Evolutionary conservation across 2,113 vertebrate genomes (phyloP), one percentile per base, ranked within the genome.

Genomic region (Platichthys flesus): DNA sequence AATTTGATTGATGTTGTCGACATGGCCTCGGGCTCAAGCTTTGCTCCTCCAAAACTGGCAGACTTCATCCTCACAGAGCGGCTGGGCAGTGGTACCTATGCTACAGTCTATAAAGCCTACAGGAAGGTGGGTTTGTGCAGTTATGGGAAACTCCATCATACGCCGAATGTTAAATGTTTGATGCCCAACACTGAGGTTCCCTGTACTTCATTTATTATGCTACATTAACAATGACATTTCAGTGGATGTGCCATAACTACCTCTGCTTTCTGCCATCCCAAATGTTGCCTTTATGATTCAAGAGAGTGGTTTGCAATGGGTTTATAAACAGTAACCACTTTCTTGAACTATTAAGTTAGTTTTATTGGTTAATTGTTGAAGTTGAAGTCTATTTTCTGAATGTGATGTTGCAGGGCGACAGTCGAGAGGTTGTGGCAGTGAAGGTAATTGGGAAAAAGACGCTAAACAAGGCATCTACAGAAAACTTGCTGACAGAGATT

Each of bases 31-130:
- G 86, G 82, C 0, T 84, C 94, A 3, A 87, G 90, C 62, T 97
- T 96, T 91, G 96, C 94, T 0, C 97, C 96, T 2, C 97, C 98
- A 76, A 96, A 96, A 76, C 89, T 98, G 78, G 90, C 94, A 1
- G 95, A 94, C 58, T 99, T 96, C 84, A 95, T 99, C 69, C 95
- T 99, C 45, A 98, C 98, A 23, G 97, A 99, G 89, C 94, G 94
- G 20, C 95, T 99, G 69, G 98, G 97, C 67, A 95, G 96, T 37
- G 98, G 97, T 12, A 97, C 95, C 21, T 98, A 99, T 65, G 97
- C 97, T 52, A 97, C 96, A 0, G 98, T 99, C 35, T 99, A 97
- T 81, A 98, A 99, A 92, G 98, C 96, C 75, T 99, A 97, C 90
- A 93, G 97, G 82, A 99, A 98, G 96, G 97, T 97, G 84, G 54